Percentiles rank a stretch among this genome's conserved stretches.
phyloP scores from a whole-genome alignment of 2,113 vertebrate species.

The Pontoporia blainvillei region DNA sequence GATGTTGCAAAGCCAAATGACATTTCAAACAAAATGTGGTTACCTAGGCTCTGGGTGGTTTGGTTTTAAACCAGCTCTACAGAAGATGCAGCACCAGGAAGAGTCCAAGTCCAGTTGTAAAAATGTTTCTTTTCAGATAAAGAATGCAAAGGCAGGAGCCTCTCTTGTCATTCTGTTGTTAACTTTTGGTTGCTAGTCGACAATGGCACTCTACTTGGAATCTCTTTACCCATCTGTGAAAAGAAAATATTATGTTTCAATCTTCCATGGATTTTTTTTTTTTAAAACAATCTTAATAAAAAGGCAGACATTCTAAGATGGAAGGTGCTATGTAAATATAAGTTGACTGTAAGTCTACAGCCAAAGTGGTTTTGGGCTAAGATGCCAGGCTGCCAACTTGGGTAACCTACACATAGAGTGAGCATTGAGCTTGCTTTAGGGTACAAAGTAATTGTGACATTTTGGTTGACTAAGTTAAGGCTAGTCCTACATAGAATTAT shows the following conservation, averaged over 20 bases:
- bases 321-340: neutral
- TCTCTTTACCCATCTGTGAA: neutral
- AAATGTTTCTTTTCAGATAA: conserved; percentile 31
- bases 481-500: neutral
- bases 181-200: conserved; percentile 28
- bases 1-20: conserved; percentile 46
- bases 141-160: conserved; percentile 6
- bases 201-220: neutral
- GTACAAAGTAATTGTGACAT: conserved; percentile 24
- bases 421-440: neutral
- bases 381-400: neutral
- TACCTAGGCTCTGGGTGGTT: conserved; percentile 27
- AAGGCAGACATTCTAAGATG: neutral
- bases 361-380: neutral
- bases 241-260: neutral
- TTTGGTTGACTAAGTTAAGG: neutral
- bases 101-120: conserved; percentile 6
- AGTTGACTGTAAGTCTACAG: neutral
- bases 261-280: neutral
- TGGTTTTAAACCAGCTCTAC: conserved; percentile 27
- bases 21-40: conserved; percentile 54
- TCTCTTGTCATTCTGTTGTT: neutral
- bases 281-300: neutral
- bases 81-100: neutral
- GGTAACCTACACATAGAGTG: neutral